Conservation (phyloP, 1,140 invertebrate genomes). For the Megalonaias nervosa region DNA sequence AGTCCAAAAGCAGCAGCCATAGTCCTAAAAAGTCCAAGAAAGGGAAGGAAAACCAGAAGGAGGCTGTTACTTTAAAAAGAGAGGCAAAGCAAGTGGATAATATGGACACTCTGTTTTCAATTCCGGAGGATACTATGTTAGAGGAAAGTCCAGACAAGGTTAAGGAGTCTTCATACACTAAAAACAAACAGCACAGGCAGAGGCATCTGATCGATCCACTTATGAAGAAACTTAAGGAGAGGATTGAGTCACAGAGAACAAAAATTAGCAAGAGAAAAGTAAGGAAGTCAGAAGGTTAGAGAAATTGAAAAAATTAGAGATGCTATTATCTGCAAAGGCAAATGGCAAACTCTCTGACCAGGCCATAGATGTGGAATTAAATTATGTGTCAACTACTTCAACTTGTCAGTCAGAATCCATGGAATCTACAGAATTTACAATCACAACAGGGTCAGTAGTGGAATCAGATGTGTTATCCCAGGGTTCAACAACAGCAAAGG, state of each 20-base stretch:
- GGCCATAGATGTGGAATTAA: conserved; percentile 50
- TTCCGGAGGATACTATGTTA: conserved; percentile 44
- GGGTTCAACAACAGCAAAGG: conserved; percentile 24
- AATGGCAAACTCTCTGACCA: conserved; percentile 52
- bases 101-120: conserved; percentile 45
- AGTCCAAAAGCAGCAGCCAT: conserved; percentile 13
- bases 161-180: conserved; percentile 67
- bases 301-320: conserved; percentile 63
- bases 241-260: conserved; percentile 46
- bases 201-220: conserved; percentile 67
- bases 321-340: conserved; percentile 54
- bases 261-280: conserved; percentile 52
- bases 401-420: conserved; percentile 29
- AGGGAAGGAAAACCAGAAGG: conserved; percentile 17
- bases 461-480: conserved; percentile 26
- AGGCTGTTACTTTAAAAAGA: conserved; percentile 7
- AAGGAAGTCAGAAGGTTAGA: conserved; percentile 56
- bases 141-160: conserved; percentile 39
- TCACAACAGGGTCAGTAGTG: conserved; percentile 12
- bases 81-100: conserved; percentile 36
- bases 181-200: conserved; percentile 62
- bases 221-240: conserved; percentile 63
- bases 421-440: conserved; percentile 28
- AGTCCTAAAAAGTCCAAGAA: conserved; percentile 12
- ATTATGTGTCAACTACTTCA: conserved; percentile 55